phyloP scores from a whole-genome alignment of 2,113 vertebrate species.

The Penelope pileata region DNA sequence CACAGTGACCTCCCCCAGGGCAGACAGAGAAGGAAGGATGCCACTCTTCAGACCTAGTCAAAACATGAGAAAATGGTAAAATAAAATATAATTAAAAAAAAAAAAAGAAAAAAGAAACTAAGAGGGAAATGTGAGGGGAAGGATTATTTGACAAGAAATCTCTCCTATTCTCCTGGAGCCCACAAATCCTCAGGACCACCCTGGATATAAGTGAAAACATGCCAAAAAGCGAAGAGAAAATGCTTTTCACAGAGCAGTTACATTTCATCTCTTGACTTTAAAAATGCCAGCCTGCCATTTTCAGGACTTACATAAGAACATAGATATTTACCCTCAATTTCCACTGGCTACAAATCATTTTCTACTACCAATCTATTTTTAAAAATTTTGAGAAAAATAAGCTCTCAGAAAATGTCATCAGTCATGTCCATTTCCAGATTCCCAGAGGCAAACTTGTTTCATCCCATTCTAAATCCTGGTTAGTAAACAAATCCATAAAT shows the following conservation, averaged over 20 bases:
- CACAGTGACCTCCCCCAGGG: fast-evolving
- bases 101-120: neutral
- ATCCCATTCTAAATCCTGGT: neutral
- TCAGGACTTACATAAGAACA: neutral
- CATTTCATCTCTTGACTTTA: neutral
- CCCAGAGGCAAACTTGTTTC: conserved; percentile 17
- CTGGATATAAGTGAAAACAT: conserved; percentile 48
- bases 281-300: conserved; percentile 45
- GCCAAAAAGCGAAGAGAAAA: conserved; percentile 45
- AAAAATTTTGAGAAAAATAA: neutral
- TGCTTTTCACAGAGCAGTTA: conserved; percentile 27
- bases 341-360: neutral
- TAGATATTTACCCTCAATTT: neutral
- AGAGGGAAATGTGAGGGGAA: neutral
- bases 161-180: neutral
- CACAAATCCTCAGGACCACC: conserved; percentile 53
- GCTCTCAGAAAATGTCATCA: neutral
- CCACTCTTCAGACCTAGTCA: neutral
- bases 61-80: neutral
- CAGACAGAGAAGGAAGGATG: neutral
- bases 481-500: conserved; percentile 60
- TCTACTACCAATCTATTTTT: neutral
- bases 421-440: neutral
- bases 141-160: conserved; percentile 9
- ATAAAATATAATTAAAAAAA: too few species aligned